A percentile compares a stretch with the other conserved stretches of the same genome.
phyloP scores from a whole-genome alignment of 1,140 invertebrate genomes.

The Vanessa atalanta region DNA sequence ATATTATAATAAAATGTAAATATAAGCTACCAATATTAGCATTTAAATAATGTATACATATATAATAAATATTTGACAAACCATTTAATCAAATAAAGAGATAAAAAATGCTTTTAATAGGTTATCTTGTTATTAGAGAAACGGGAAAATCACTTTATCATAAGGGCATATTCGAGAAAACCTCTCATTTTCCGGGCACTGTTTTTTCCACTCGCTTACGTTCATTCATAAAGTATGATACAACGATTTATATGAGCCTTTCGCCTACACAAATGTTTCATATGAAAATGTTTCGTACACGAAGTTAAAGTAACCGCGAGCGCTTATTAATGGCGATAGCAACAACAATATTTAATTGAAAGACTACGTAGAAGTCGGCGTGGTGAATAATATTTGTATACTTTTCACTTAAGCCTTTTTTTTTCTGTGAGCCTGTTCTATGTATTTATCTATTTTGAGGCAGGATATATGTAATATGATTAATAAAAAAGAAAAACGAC shows the following conservation, averaged over 20 bases:
- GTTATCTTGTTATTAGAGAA: slow-evolving; percentile 1
- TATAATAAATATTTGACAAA: neutral
- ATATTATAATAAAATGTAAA: too few species aligned
- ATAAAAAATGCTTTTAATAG: neutral
- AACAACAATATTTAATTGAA: neutral
- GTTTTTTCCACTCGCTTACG: slow-evolving; percentile 27
- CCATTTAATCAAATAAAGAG: neutral
- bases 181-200: slow-evolving; percentile 21
- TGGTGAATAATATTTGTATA: neutral
- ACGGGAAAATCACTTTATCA: slow-evolving; percentile 18
- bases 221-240: slow-evolving; percentile 27
- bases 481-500: too few species aligned
- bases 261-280: neutral
- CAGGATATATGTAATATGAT: too few species aligned
- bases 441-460: too few species aligned
- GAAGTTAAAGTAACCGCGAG: neutral
- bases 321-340: slow-evolving; percentile 1
- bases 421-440: too few species aligned
- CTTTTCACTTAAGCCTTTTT: neutral
- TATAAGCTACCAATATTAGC: too few species aligned
- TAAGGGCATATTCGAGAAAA: slow-evolving; percentile 20
- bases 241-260: slow-evolving; percentile 10
- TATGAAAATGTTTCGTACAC: neutral
- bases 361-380: neutral
- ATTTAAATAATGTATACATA: neutral